phyloP scores from a whole-genome alignment of 1,140 invertebrate genomes.

The Epicauta chinensis region DNA sequence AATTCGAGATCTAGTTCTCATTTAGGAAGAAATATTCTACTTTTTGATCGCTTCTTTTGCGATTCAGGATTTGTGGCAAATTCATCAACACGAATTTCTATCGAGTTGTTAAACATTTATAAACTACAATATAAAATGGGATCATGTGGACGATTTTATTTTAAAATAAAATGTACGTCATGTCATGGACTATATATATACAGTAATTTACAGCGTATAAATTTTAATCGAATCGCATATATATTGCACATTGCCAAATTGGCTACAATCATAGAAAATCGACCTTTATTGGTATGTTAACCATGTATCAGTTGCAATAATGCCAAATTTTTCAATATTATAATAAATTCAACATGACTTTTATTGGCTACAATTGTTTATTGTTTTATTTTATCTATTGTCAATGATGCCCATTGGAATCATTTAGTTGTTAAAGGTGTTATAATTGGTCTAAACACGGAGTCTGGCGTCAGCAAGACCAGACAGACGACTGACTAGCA shows the following conservation, averaged over 20 bases:
- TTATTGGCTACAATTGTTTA: slow-evolving; percentile 21
- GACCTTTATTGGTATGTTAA: background rate
- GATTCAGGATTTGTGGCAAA: too few species aligned
- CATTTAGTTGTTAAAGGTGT: slow-evolving; percentile 41
- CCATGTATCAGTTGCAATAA: too few species aligned
- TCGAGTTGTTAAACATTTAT: slow-evolving; percentile 14
- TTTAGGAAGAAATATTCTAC: too few species aligned
- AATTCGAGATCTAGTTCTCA: too few species aligned
- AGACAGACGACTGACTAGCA: slow-evolving; percentile 25
- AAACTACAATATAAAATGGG: slow-evolving; percentile 8
- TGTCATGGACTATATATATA: slow-evolving; percentile 10
- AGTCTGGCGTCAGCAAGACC: slow-evolving; percentile 35
- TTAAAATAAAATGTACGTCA: slow-evolving; percentile 9
- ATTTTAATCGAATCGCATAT: slow-evolving; percentile 11
- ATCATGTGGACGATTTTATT: slow-evolving; percentile 11
- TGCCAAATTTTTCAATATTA: too few species aligned
- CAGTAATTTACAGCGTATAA: slow-evolving; percentile 15
- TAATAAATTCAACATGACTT: slow-evolving; percentile 17
- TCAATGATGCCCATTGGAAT: slow-evolving; percentile 37
- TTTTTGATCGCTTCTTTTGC: too few species aligned
- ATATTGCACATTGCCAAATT: slow-evolving; percentile 13
- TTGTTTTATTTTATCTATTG: slow-evolving; percentile 18
- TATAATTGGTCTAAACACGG: slow-evolving; percentile 40
- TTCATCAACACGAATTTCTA: background rate
- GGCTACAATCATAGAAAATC: slow-evolving; percentile 9